phyloP scores from a whole-genome alignment of 2,888 invertebrate species.

The Scaptomyza reducta region DNA sequence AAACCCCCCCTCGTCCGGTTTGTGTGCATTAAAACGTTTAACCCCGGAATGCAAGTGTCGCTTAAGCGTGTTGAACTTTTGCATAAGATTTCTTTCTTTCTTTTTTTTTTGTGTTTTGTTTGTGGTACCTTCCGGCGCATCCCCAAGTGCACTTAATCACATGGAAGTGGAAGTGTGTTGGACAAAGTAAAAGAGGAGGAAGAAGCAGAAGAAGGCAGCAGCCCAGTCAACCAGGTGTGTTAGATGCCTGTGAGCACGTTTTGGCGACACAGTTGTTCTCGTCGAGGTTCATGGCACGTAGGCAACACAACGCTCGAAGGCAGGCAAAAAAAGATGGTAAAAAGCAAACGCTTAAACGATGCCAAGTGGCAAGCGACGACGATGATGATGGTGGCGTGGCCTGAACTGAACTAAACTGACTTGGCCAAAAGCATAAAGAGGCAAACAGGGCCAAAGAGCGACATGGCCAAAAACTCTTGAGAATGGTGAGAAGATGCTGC shows the following conservation, averaged over 20 bases:
- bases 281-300: slow-evolving; percentile 49
- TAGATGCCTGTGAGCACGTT: slow-evolving; percentile 40
- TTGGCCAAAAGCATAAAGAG: slow-evolving; percentile 16
- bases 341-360: slow-evolving; percentile 67
- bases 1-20: neutral
- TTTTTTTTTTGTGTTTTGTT: slow-evolving; percentile 4
- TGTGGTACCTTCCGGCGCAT: slow-evolving; percentile 53
- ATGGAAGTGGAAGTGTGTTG: slow-evolving; percentile 35
- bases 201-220: neutral
- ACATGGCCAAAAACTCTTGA: slow-evolving; percentile 58
- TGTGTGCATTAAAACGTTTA: slow-evolving; percentile 48
- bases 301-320: slow-evolving; percentile 40
- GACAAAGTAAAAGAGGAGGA: slow-evolving; percentile 5
- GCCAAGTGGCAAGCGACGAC: slow-evolving; percentile 69
- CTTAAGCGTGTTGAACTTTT: slow-evolving; percentile 61
- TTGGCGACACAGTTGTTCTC: slow-evolving; percentile 39
- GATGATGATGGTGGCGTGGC: slow-evolving; percentile 5
- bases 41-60: slow-evolving; percentile 49
- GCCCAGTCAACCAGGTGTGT: slow-evolving; percentile 24
- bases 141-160: slow-evolving; percentile 60
- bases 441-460: slow-evolving; percentile 50
- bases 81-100: slow-evolving; percentile 32
- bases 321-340: slow-evolving; percentile 24
- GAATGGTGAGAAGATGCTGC: slow-evolving; percentile 75
- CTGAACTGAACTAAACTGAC: slow-evolving; percentile 1